These are phyloP conservation scores for Phalacrocorax brasilianus DNA, from an alignment of 2,113 vertebrate species.

Conservation along the genomic window DNA sequence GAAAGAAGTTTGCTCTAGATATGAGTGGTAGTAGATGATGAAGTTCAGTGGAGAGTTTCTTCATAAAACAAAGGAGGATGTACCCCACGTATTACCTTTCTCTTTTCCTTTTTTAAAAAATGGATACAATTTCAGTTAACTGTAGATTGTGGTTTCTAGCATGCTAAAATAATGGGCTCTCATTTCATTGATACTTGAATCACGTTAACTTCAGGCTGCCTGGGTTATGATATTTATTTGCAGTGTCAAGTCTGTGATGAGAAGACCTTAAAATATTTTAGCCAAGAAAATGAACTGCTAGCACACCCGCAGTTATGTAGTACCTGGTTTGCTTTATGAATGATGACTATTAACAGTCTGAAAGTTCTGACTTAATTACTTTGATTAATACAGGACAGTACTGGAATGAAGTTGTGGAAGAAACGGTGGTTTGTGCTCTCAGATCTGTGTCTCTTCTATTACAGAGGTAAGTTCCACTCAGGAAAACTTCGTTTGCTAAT, in stretches of 20 bases:
- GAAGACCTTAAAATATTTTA: not conserved
- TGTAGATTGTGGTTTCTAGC: not conserved
- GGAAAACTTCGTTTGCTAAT: not conserved
- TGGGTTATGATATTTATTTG: not conserved
- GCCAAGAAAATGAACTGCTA: not conserved
- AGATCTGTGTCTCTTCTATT: slow-evolving; percentile 98
- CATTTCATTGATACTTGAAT: not conserved
- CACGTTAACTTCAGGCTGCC: not conserved
- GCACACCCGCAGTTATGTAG: not conserved
- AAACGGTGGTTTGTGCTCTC: slow-evolving; percentile 98
- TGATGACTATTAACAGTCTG: not conserved
- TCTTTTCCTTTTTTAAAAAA: not conserved
- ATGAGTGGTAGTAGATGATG: not conserved
- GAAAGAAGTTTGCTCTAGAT: not conserved
- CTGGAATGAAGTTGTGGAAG: slow-evolving; percentile 99
- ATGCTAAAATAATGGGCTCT: not conserved
- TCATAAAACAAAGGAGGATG: not conserved
- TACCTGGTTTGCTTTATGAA: not conserved
- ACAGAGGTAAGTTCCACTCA: slow-evolving; percentile 84
- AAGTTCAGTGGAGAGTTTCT: not conserved
- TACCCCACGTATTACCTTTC: not conserved
- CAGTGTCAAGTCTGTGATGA: not conserved
- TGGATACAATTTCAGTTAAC: not conserved
- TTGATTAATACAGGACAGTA: slow-evolving; percentile 84
- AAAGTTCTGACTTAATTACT: not conserved